These are phyloP conservation scores for Melipona beecheii DNA, from an alignment of 2,888 invertebrate species.

Conservation along the genomic window DNA sequence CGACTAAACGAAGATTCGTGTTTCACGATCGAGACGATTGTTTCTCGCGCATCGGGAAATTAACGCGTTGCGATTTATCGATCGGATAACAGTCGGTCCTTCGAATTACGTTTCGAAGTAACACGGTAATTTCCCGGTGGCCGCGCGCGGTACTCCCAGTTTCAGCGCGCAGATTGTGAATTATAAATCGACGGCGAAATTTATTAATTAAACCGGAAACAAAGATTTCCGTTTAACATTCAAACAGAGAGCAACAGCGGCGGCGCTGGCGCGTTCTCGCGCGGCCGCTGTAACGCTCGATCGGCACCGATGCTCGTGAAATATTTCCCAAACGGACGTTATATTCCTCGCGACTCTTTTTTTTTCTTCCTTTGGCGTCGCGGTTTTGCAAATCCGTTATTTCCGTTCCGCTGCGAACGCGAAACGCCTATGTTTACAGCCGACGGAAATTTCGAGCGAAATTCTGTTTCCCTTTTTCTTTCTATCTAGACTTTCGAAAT, in stretches of 20 bases:
- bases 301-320: constrained; percentile 7
- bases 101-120: constrained; percentile 29
- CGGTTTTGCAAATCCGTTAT: constrained; percentile 8
- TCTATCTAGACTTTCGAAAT: neutral
- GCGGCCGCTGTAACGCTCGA: neutral
- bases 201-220: constrained; percentile 43
- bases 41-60: constrained; percentile 22
- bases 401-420: neutral
- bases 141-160: neutral
- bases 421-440: too few species aligned
- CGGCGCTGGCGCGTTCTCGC: neutral
- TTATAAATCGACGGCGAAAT: constrained; percentile 36
- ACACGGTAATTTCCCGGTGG: constrained; percentile 23
- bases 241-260: neutral
- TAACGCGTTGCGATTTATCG: constrained; percentile 38
- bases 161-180: neutral
- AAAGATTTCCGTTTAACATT: constrained; percentile 47
- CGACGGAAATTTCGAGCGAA: neutral
- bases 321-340: constrained; percentile 26
- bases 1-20: constrained; percentile 17
- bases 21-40: constrained; percentile 29
- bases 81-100: constrained; percentile 10
- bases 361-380: too few species aligned
- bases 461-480: neutral
- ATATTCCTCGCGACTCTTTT: too few species aligned